Conservation (phyloP, 2,113 vertebrate species). For the Maccullochella peelii region DNA sequence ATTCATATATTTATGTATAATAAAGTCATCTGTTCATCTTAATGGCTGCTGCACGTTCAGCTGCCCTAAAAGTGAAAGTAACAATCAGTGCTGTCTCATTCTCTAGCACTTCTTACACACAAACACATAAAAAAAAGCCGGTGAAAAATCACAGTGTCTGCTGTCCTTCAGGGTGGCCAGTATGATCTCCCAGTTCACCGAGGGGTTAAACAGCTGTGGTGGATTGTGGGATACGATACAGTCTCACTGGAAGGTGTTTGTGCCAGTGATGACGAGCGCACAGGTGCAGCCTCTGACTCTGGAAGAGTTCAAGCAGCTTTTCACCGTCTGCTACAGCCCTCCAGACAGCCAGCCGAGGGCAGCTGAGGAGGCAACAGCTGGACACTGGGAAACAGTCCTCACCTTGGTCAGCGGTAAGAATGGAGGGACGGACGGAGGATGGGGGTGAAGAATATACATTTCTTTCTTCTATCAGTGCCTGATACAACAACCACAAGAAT, state of each 20-base stretch:
- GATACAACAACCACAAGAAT: no score
- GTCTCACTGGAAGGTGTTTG: conserved; percentile 68
- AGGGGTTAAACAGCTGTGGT: conserved; percentile 78
- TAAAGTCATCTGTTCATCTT: not conserved
- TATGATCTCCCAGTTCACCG: conserved; percentile 79
- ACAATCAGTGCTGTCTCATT: not conserved
- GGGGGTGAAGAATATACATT: no score
- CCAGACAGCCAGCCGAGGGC: conserved; percentile 45
- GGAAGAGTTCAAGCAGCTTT: conserved; percentile 67
- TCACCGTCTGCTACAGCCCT: conserved; percentile 65
- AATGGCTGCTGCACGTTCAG: not conserved
- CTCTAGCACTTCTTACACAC: no score
- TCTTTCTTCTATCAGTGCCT: no score
- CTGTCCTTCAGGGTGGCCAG: conserved; percentile 65
- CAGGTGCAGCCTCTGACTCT: conserved; percentile 43
- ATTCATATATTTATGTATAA: not conserved
- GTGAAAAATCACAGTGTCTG: not conserved
- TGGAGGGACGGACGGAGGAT: not conserved
- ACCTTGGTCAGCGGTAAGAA: conserved; percentile 66
- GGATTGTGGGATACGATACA: conserved; percentile 74
- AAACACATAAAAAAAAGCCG: no score
- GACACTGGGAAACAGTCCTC: conserved; percentile 72
- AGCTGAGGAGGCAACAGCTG: conserved; percentile 66
- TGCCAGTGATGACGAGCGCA: conserved; percentile 69
- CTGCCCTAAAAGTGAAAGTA: not conserved